Base-by-base conservation (phyloP, 2,113 vertebrate genomes). In the Notarius lentiginosus region DNA sequence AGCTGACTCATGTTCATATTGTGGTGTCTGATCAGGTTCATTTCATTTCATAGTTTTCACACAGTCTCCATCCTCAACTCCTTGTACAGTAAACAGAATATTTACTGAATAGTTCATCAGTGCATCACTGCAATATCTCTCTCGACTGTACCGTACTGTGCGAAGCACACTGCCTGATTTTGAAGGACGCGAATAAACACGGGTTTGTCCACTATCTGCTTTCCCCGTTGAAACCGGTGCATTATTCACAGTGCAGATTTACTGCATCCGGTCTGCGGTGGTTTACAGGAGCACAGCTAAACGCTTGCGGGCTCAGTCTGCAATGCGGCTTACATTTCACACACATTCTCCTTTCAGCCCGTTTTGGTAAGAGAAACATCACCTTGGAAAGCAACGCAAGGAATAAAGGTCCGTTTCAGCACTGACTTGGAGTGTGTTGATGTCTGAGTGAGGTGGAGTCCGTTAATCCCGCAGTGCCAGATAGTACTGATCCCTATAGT, bases 401-500 rank as follows among this genome's bases (percentile, higher is more conserved):
- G 65, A 86, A 34, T 68, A 58, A 20, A 4, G 17, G 83, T 90
- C 73, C 55, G 12, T 34, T 89, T 80, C 81, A 66, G 79, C 66
- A 83, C 61, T 75, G 61, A 86, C 2, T 77, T 86, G 76, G 82
- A 30, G 34, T 53, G 63, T 47, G 86, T 15, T 58, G 73, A 20
- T 84, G n/a, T 76, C 47, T 87, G 55, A 88, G 58, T 90, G 87
- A 70, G 30, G 34, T 89, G 77, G 79, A 77, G 55, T 87, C 58
- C 76, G 70, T 85, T 93, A 94, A 94, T 93, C 93, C 90, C 84
- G 82, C 73, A 87, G 87, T 87, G 90, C 91, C 91, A 92, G 93
- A 92, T 91, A 92, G 88, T 85, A 63, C 85, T 92, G 93, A 93
- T 91, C 92, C 68, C 17, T 72, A 17, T 6, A 75, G 15, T 11